Conservation (phyloP, 2,888 invertebrate genomes). For the Xestia c-nigrum region DNA sequence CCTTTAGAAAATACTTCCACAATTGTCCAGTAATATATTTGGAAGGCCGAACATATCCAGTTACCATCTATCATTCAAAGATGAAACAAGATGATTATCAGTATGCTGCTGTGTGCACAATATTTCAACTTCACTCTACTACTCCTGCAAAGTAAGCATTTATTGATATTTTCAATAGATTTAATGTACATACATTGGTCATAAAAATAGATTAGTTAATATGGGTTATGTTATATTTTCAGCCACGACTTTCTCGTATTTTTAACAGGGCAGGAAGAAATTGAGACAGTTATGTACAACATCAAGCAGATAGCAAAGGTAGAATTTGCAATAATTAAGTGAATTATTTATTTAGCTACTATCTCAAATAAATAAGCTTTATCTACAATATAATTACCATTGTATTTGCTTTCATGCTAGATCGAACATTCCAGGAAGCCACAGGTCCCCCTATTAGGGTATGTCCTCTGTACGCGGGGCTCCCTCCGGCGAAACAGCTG, state of each 20-base stretch:
- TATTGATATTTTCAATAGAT: background rate
- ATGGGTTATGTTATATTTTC: conserved; percentile 74
- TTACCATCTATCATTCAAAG: conserved; percentile 93
- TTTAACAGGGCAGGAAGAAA: conserved; percentile 99
- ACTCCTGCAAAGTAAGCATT: conserved; percentile 94
- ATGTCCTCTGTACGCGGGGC: conserved; percentile 97
- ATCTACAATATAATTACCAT: conserved; percentile 45
- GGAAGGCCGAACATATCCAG: conserved; percentile 96
- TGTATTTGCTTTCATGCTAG: conserved; percentile 68
- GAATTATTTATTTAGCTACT: background rate
- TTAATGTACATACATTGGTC: background rate
- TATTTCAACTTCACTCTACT: conserved; percentile 96
- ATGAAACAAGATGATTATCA: conserved; percentile 95
- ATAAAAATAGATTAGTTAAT: background rate
- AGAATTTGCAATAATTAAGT: conserved; percentile 57
- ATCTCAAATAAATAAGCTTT: conserved; percentile 5
- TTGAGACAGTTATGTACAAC: conserved; percentile 95
- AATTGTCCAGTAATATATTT: conserved; percentile 96
- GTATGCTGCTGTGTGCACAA: conserved; percentile 95
- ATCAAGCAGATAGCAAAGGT: conserved; percentile 94
- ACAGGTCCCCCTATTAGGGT: conserved; percentile 93
- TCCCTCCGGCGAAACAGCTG: conserved; percentile 96
- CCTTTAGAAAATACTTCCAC: conserved; percentile 97
- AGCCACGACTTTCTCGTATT: conserved; percentile 98
- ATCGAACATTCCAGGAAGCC: conserved; percentile 84